Evolutionary conservation across 2,888 invertebrate genomes (phyloP), one percentile per base, ranked within the genome.

Genomic region (Drosophila mulleri): DNA sequence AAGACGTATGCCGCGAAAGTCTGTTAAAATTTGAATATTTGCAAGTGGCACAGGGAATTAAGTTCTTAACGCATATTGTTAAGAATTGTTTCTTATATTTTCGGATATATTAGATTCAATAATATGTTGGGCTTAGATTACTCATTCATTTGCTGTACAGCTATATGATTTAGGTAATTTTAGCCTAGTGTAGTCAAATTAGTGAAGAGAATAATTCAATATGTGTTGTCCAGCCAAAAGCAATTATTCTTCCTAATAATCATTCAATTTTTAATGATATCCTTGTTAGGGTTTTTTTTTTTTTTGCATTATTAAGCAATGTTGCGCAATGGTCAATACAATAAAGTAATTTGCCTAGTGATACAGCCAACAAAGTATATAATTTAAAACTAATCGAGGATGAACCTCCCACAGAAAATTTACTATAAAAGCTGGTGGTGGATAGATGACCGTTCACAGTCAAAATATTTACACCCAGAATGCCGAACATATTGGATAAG

Each of bases 301-400:
- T 48, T 67, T 84, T 68, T 69, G 52, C 57, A 44, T 62, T 20
- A 54, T 39, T 57, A 59, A 52, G 8, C 59, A 60, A 58, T 44
- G 70, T 59, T 88, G 71, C 83, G 59, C 73, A 86, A 83, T 72
- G 58, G 61, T 63, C 64, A 61, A 59, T n/a, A 42, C 78, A 59
- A 69, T 77, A 65, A 72, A 71, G 73, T 63, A 87, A 88, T 87
- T 87, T 76, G 54, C 56, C 35, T 11, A 12, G 18, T 18, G 23
- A 41, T n/a, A 39, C 26, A 23, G 9, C 11, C 37, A 23, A 11
- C n/a, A 59, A 71, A 87, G 50, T 84, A 66, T 85, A 72, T 85
- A 89, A 85, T 85, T 85, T 82, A 44, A 32, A 12, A 20, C 52
- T 80, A 87, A 82, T 87, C 87, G 88, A 59, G 62, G 39, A 29